Conservation (phyloP, 1,140 invertebrate species). For the Zaprionus ornatus region DNA sequence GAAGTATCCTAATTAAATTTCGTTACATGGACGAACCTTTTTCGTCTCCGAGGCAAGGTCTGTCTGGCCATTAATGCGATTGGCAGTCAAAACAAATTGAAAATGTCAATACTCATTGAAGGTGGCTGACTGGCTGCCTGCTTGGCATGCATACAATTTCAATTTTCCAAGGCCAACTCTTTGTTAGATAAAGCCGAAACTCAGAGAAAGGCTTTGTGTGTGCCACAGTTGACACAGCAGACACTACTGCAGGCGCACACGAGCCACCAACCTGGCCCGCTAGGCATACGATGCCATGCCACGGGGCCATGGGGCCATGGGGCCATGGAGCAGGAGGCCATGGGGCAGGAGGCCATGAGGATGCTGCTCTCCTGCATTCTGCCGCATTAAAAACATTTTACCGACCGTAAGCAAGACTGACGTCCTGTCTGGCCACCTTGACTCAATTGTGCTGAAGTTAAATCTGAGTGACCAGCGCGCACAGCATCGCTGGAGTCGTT, state of each 20-base stretch:
- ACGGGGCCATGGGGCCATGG: too few species aligned
- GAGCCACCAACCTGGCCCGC: neutral
- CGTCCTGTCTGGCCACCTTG: constrained; percentile 11
- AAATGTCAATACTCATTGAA: constrained; percentile 42
- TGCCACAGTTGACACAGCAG: neutral
- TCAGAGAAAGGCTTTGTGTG: neutral
- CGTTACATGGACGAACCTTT: neutral
- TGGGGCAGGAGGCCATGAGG: too few species aligned
- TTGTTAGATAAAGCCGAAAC: constrained; percentile 15
- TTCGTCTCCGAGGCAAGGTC: neutral
- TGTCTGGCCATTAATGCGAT: constrained; percentile 22
- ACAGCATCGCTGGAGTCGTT: neutral
- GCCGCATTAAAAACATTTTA: constrained; percentile 19
- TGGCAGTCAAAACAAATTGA: constrained; percentile 37
- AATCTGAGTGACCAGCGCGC: constrained; percentile 8
- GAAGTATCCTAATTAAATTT: constrained; percentile 1
- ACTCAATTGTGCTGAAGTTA: constrained; percentile 34
- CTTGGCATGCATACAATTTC: constrained; percentile 27
- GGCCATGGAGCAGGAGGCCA: too few species aligned
- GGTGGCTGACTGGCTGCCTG: neutral
- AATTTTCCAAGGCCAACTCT: constrained; percentile 26
- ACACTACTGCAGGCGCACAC: neutral
- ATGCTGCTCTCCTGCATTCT: neutral
- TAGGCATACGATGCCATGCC: neutral
- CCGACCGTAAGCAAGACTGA: constrained; percentile 12